Evolutionary conservation across 2,888 invertebrate genomes (phyloP).

Genomic region (Invenusta paracnida): DNA sequence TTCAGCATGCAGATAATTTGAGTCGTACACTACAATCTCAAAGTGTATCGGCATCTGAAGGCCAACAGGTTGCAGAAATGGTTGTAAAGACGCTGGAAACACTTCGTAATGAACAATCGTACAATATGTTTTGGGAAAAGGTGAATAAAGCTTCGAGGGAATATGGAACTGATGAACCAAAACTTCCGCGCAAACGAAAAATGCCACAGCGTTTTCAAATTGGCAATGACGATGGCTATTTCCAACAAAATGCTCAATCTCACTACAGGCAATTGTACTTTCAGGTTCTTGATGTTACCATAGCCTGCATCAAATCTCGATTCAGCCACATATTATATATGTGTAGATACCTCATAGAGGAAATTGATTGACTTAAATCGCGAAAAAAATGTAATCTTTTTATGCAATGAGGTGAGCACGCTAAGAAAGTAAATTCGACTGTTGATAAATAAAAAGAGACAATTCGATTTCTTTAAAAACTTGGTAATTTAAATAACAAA

Average conservation of each 20-base stretch:
- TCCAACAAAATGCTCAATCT: slow-evolving; percentile 26
- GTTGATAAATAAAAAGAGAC: too few relatives aligned
- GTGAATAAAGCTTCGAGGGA: slow-evolving; percentile 23
- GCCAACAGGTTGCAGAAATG: slow-evolving; percentile 21
- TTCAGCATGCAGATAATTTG: slow-evolving; percentile 29
- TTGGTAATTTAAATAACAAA: too few relatives aligned
- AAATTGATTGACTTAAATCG: too few relatives aligned
- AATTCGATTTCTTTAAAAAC: too few relatives aligned
- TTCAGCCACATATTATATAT: too few relatives aligned
- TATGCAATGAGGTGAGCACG: too few relatives aligned
- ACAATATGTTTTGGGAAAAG: slow-evolving; percentile 21
- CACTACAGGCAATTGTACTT: slow-evolving; percentile 14
- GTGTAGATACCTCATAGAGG: too few relatives aligned
- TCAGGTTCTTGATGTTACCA: slow-evolving; percentile 15
- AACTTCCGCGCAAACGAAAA: slow-evolving; percentile 26
- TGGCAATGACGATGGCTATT: slow-evolving; percentile 21
- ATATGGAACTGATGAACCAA: slow-evolving; percentile 26
- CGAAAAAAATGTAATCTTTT: too few relatives aligned
- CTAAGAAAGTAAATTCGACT: too few relatives aligned
- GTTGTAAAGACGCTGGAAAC: slow-evolving; percentile 18
- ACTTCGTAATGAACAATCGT: slow-evolving; percentile 13
- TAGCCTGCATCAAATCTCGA: slow-evolving; percentile 26
- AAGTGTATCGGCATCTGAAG: slow-evolving; percentile 17
- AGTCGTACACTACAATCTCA: slow-evolving; percentile 29
- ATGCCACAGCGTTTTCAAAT: slow-evolving; percentile 29